Percentiles rank a stretch among this genome's conserved stretches.
Conservation (phyloP, 2,888 invertebrate genomes). For the Melolontha melolontha region DNA sequence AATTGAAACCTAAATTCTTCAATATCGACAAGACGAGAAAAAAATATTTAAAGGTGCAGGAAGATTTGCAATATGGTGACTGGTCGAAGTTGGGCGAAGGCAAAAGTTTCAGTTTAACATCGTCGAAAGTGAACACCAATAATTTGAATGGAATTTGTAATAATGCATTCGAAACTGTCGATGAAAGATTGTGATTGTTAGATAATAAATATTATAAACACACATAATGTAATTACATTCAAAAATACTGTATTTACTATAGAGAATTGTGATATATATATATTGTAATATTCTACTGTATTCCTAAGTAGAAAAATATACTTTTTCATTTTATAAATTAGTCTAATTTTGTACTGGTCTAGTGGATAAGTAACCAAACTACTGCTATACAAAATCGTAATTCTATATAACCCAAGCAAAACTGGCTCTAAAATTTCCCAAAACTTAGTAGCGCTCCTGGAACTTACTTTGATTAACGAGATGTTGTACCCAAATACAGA, state of each 20-base stretch:
- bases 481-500: too few species aligned
- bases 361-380: too few species aligned
- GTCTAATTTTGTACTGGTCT: too few species aligned
- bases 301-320: too few species aligned
- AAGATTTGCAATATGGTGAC: constrained; percentile 16
- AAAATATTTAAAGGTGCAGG: constrained; percentile 30
- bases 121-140: background rate
- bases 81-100: constrained; percentile 8
- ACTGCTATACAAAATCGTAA: too few species aligned
- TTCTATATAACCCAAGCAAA: too few species aligned
- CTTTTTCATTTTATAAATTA: too few species aligned
- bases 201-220: background rate
- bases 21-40: constrained; percentile 47
- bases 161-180: constrained; percentile 23
- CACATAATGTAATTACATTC: background rate
- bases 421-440: too few species aligned
- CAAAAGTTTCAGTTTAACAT: background rate
- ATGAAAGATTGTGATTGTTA: constrained; percentile 8
- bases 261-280: too few species aligned
- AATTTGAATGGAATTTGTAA: constrained; percentile 15
- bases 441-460: too few species aligned
- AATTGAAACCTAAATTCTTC: constrained; percentile 66
- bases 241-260: background rate
- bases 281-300: too few species aligned
- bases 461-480: too few species aligned